Evolutionary conservation across 2,797 vertebrate genomes (phyloP).

Genomic region (Onychomys leucogaster): DNA sequence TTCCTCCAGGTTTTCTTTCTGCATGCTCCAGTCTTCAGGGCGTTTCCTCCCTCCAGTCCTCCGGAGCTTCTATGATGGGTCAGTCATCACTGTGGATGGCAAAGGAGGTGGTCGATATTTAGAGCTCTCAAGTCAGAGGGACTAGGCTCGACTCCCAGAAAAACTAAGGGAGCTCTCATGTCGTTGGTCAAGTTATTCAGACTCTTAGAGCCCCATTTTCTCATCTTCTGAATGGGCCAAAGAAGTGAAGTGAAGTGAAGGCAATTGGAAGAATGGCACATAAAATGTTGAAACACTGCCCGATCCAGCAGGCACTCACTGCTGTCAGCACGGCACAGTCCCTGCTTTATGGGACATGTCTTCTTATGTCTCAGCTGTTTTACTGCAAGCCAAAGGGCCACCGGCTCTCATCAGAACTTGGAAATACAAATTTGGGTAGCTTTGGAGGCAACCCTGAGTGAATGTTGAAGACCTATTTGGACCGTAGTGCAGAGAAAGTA

Average conservation of each 20-base stretch:
- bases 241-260: not conserved
- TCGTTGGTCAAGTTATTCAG: not conserved
- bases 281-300: not conserved
- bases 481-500: not conserved
- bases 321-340: not conserved
- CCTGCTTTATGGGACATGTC: not conserved
- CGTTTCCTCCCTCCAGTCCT: not conserved
- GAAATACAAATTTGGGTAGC: constrained; percentile 12
- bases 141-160: not conserved
- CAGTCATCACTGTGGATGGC: not conserved
- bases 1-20: not conserved
- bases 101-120: not conserved
- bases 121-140: not conserved
- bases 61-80: not conserved
- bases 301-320: not conserved
- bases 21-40: not conserved
- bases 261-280: not conserved
- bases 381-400: not conserved
- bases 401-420: not conserved
- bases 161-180: not conserved
- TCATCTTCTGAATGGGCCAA: constrained; percentile 31
- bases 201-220: not conserved
- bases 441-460: not conserved
- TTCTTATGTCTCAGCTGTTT: not conserved
- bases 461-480: constrained; percentile 27